These are phyloP conservation scores for Otocyon megalotis DNA, from an alignment of 2,113 vertebrate species.

Conservation along the genomic window DNA sequence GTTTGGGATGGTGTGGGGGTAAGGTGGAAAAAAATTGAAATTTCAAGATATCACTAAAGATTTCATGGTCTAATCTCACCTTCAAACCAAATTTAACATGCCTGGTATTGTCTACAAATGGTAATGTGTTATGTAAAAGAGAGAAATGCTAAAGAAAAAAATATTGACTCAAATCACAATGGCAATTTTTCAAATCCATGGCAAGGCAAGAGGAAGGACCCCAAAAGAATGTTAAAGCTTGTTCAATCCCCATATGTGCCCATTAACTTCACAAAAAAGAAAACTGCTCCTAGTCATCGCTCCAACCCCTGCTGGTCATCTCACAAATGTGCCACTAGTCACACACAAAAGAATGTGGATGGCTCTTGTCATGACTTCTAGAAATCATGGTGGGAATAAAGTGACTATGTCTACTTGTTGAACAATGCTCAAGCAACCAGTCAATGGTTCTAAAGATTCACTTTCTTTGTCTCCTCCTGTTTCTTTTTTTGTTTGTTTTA, in stretches of 20 bases:
- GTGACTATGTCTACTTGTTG: constrained; percentile 38
- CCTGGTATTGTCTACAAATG: background rate
- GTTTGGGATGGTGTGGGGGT: background rate
- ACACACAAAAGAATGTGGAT: constrained; percentile 61
- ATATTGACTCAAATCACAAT: constrained; percentile 15
- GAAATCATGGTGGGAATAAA: constrained; percentile 72
- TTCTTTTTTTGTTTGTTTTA: constrained; percentile 65
- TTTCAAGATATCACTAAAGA: background rate
- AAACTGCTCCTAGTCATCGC: constrained; percentile 54
- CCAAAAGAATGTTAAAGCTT: constrained; percentile 24
- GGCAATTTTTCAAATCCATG: constrained; percentile 69
- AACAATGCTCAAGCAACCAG: constrained; percentile 60
- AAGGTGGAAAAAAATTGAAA: background rate
- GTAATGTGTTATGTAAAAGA: background rate
- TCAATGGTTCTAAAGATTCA: constrained; percentile 58
- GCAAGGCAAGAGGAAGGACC: background rate
- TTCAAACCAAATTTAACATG: constrained; percentile 23
- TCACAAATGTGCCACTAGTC: constrained; percentile 70
- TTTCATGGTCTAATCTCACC: background rate
- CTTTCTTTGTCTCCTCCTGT: constrained; percentile 55
- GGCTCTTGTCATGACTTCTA: constrained; percentile 74
- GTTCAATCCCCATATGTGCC: constrained; percentile 42
- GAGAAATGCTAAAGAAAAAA: background rate
- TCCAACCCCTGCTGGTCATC: constrained; percentile 47
- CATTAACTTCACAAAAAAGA: constrained; percentile 71